Conservation (phyloP, 2,888 invertebrate genomes). For the Sarcophaga caerulescens region DNA sequence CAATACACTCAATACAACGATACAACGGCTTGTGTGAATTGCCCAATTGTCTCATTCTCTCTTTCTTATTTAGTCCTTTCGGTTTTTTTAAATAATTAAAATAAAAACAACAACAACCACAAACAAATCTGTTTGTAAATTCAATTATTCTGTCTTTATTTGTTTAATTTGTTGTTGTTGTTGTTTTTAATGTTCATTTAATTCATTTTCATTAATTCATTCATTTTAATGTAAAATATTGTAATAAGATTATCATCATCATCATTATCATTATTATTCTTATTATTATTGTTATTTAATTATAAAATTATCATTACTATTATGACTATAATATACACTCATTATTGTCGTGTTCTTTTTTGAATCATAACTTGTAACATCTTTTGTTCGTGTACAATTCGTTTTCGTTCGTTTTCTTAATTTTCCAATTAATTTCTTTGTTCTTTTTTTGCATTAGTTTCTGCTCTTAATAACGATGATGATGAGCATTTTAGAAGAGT, state of each 20-base stretch:
- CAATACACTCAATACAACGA: too few relatives aligned
- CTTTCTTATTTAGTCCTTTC: too few relatives aligned
- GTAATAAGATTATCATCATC: too few relatives aligned
- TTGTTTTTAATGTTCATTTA: constrained; percentile 4
- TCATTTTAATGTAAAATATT: constrained; percentile 24
- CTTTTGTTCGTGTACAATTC: not conserved
- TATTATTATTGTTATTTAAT: constrained; percentile 57
- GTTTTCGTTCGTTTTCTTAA: constrained; percentile 54
- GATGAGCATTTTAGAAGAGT: too few relatives aligned
- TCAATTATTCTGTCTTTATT: constrained; percentile 6
- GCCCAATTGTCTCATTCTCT: too few relatives aligned
- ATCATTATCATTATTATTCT: not conserved
- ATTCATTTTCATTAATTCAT: constrained; percentile 43
- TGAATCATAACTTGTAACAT: constrained; percentile 48
- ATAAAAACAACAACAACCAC: not conserved
- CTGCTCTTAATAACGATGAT: too few relatives aligned
- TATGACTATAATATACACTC: constrained; percentile 33
- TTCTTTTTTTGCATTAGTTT: constrained; percentile 65
- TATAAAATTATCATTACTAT: constrained; percentile 56
- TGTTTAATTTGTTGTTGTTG: not conserved
- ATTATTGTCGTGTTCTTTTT: constrained; percentile 18
- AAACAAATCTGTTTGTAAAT: not conserved
- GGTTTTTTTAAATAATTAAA: too few relatives aligned
- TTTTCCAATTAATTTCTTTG: constrained; percentile 51
- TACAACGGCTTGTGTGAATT: too few relatives aligned